Conservation (phyloP, 2,113 vertebrate species). For the Thalassarche chlororhynchos region DNA sequence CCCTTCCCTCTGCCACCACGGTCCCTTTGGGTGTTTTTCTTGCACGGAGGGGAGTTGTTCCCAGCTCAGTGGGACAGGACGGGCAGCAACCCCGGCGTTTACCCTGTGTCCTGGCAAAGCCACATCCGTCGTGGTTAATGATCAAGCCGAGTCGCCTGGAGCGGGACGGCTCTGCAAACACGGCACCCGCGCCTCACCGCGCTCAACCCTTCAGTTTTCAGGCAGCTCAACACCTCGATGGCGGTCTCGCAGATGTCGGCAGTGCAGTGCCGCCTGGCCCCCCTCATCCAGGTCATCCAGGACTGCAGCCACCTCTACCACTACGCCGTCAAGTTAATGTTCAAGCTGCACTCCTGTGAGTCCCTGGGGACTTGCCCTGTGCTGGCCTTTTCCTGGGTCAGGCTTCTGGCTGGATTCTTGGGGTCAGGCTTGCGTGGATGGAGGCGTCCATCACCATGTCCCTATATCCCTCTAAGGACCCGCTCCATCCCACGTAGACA, state of each 20-base stretch:
- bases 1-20: background rate
- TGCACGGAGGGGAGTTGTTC: rapidly evolving
- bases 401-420: background rate
- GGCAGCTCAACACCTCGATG: conserved; percentile 94
- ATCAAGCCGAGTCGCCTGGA: background rate
- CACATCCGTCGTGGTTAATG: background rate
- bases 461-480: background rate
- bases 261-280: conserved; percentile 94
- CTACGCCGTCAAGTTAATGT: conserved; percentile 94
- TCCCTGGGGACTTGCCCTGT: background rate
- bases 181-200: background rate
- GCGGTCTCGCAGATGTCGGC: conserved; percentile 92
- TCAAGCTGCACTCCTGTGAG: conserved; percentile 97
- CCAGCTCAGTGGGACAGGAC: background rate
- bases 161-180: background rate
- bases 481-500: background rate
- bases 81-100: background rate
- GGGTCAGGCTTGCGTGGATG: background rate
- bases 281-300: conserved; percentile 96
- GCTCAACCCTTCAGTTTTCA: conserved; percentile 78
- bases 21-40: background rate
- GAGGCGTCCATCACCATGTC: rapidly evolving
- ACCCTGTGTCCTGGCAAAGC: background rate
- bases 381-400: background rate
- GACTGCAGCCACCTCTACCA: conserved; percentile 98